Evolutionary conservation across 1,140 invertebrate genomes (phyloP), one percentile per base, ranked within the genome.

Genomic region (Pygmarrhopalites habei): DNA sequence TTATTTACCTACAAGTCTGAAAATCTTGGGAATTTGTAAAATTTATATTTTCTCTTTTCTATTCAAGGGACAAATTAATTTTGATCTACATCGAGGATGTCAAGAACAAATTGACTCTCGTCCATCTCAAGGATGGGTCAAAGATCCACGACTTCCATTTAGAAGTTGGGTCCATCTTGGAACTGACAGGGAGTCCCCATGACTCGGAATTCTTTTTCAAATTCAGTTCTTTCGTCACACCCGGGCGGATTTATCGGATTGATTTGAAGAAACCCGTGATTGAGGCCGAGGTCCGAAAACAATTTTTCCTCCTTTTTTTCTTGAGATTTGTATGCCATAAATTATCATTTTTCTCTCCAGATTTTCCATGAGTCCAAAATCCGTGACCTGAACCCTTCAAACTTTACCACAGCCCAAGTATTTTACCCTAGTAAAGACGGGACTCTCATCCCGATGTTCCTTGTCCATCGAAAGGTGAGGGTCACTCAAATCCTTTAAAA

Each of bases 381-480:
- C n/a, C n/a, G n/a, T n/a, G n/a, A n/a, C n/a, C n/a, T n/a, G n/a
- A n/a, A n/a, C n/a, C n/a, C n/a, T n/a, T n/a, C n/a, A n/a, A n/a
- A n/a, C n/a, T n/a, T n/a, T n/a, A n/a, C n/a, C n/a, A n/a, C n/a
- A n/a, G n/a, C n/a, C n/a, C n/a, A n/a, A n/a, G n/a, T n/a, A n/a
- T n/a, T n/a, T n/a, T n/a, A n/a, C n/a, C n/a, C n/a, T n/a, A n/a
- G n/a, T 75, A 95, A 92, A 79, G 95, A 98, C 80, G 90, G 90
- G 60, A 95, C 92, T 1, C 87, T 87, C 77, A 83, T 99, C 70
- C 95, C 95, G 3, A 98, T 99, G 95, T 99, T 97, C 77, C 86
- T 98, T 65, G 84, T 96, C 39, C 84, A 85, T 67, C 86, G 84
- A 73, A 90, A 90, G 29, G 62, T 51, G 3, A 15, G 2, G 17